Conservation (phyloP, 2,113 vertebrate species). For the Chunga burmeisteri region DNA sequence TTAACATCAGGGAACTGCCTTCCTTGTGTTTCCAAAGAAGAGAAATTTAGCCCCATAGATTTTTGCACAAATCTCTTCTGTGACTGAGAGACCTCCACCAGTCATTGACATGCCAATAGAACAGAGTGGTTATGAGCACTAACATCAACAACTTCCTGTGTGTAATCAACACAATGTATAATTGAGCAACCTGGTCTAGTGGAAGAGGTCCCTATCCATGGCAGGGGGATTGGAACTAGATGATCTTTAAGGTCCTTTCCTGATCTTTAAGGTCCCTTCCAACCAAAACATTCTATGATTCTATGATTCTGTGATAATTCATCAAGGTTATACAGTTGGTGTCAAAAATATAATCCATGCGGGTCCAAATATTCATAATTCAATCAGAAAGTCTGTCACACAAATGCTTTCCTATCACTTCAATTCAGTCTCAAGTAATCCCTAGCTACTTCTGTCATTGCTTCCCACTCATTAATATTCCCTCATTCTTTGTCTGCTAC, state of each 20-base stretch:
- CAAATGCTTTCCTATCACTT: background rate
- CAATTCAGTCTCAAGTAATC: background rate
- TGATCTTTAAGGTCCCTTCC: too few relatives aligned
- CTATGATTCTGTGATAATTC: background rate
- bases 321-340: background rate
- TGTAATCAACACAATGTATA: background rate
- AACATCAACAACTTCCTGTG: background rate
- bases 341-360: background rate
- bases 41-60: background rate
- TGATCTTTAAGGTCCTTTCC: too few relatives aligned
- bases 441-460: background rate
- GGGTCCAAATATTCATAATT: background rate
- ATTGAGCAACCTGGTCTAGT: too few relatives aligned
- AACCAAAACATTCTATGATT: too few relatives aligned
- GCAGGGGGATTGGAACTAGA: too few relatives aligned
- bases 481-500: background rate
- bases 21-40: background rate
- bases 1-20: background rate
- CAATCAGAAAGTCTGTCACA: background rate
- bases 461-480: rapidly evolving
- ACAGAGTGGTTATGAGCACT: background rate
- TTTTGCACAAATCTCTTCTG: background rate
- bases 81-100: background rate
- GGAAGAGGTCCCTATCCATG: too few relatives aligned
- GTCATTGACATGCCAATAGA: background rate